phyloP scores from a whole-genome alignment of 1,140 invertebrate genomes.

The Coelopa frigida region DNA sequence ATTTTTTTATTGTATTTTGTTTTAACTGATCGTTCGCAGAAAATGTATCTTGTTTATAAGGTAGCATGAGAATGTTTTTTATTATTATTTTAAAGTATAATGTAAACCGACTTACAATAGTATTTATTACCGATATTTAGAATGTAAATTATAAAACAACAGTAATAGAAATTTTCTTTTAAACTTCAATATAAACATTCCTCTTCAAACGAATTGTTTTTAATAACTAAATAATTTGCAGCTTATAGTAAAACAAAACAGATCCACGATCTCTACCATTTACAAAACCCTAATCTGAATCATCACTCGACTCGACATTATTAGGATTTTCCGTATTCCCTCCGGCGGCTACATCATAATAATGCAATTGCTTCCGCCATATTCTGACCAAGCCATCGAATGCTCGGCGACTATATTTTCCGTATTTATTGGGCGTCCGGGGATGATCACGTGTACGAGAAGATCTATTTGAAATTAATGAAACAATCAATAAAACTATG shows the following conservation, averaged over 20 bases:
- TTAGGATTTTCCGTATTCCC: constrained; percentile 7
- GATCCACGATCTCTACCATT: constrained; percentile 13
- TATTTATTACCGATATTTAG: too few relatives aligned
- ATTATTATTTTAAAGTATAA: too few relatives aligned
- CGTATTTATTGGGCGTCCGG: constrained; percentile 75
- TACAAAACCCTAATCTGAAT: constrained; percentile 31
- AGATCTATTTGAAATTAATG: constrained; percentile 11
- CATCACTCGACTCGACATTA: constrained; percentile 1
- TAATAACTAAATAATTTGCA: not conserved
- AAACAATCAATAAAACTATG: constrained; percentile 9
- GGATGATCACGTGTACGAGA: constrained; percentile 66
- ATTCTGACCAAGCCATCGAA: constrained; percentile 83
- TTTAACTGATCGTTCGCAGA: too few relatives aligned
- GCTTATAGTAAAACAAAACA: not conserved
- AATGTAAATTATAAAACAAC: too few relatives aligned
- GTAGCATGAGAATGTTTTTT: too few relatives aligned
- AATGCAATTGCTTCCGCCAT: constrained; percentile 79
- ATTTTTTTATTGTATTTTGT: too few relatives aligned
- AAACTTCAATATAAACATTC: too few relatives aligned
- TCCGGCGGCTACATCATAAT: constrained; percentile 67
- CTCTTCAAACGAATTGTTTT: too few relatives aligned
- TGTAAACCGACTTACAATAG: too few relatives aligned
- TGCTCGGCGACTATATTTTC: constrained; percentile 80
- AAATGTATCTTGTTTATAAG: too few relatives aligned
- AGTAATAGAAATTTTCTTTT: too few relatives aligned